These are phyloP conservation scores for Meriones psammophilus DNA, from an alignment of 2,797 vertebrate genomes.

Conservation along the genomic window DNA sequence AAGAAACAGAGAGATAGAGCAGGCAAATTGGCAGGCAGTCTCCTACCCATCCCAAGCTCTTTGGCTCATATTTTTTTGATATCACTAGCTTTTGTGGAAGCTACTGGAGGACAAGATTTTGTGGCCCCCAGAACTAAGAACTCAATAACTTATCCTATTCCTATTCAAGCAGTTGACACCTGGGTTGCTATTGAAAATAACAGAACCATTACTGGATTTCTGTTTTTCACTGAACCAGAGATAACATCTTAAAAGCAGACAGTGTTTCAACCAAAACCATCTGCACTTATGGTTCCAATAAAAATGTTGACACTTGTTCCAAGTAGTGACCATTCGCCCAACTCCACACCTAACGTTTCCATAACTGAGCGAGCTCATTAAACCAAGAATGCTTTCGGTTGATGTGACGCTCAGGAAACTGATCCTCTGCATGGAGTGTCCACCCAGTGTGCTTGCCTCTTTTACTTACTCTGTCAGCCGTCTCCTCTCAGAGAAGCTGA, in stretches of 20 bases:
- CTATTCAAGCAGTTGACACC: neutral
- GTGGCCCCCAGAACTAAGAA: neutral
- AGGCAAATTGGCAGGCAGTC: neutral
- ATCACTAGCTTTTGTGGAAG: neutral
- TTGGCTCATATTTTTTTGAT: neutral
- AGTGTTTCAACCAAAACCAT: constrained; percentile 46
- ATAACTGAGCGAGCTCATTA: neutral
- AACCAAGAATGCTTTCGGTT: fast-evolving
- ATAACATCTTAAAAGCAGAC: constrained; percentile 20
- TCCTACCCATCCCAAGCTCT: neutral
- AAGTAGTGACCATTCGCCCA: neutral
- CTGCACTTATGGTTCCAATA: constrained; percentile 26
- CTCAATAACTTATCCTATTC: neutral
- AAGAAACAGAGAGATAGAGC: neutral
- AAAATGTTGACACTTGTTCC: constrained; percentile 39
- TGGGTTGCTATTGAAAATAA: constrained; percentile 41
- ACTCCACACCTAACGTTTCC: neutral
- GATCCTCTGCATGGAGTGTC: neutral
- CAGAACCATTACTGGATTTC: neutral
- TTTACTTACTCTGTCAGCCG: constrained; percentile 89
- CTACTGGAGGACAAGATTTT: neutral
- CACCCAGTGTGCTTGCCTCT: too few species aligned
- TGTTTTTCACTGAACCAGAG: constrained; percentile 36
- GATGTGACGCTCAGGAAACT: neutral
- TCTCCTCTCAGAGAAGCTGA: constrained; percentile 89